phyloP scores from a whole-genome alignment of 2,113 vertebrate genomes.

The Azemiops feae region DNA sequence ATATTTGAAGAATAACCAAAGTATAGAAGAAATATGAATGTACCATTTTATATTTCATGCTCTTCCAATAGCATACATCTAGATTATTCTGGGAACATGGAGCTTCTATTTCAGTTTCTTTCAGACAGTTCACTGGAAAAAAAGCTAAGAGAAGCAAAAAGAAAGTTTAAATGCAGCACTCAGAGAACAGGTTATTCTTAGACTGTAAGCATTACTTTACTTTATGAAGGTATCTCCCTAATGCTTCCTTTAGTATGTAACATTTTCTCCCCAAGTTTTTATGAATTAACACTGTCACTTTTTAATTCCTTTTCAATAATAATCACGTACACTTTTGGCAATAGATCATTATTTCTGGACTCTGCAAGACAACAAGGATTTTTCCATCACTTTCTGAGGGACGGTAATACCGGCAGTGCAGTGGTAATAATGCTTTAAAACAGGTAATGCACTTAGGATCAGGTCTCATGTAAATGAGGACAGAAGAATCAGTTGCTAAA shows the following conservation, averaged over 20 bases:
- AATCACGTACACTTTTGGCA: slow-evolving; percentile 69
- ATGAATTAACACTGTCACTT: background rate
- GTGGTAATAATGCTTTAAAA: slow-evolving; percentile 72
- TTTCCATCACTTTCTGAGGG: slow-evolving; percentile 59
- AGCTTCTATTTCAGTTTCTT: slow-evolving; percentile 58
- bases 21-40: slow-evolving; percentile 39
- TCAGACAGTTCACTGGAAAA: slow-evolving; percentile 56
- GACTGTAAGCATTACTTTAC: background rate
- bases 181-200: background rate
- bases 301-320: background rate
- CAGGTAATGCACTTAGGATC: slow-evolving; percentile 48
- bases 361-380: slow-evolving; percentile 60
- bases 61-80: slow-evolving; percentile 65
- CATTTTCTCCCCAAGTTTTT: background rate
- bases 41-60: slow-evolving; percentile 60
- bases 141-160: slow-evolving; percentile 62
- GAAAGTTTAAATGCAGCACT: background rate
- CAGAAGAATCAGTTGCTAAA: slow-evolving; percentile 65
- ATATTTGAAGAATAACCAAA: background rate
- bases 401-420: slow-evolving; percentile 86
- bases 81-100: slow-evolving; percentile 54
- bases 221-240: background rate
- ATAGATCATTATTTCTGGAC: slow-evolving; percentile 76
- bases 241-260: background rate
- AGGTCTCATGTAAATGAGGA: slow-evolving; percentile 72